Base-by-base conservation (phyloP, 2,797 vertebrate species). In the Sebastes alutus region DNA sequence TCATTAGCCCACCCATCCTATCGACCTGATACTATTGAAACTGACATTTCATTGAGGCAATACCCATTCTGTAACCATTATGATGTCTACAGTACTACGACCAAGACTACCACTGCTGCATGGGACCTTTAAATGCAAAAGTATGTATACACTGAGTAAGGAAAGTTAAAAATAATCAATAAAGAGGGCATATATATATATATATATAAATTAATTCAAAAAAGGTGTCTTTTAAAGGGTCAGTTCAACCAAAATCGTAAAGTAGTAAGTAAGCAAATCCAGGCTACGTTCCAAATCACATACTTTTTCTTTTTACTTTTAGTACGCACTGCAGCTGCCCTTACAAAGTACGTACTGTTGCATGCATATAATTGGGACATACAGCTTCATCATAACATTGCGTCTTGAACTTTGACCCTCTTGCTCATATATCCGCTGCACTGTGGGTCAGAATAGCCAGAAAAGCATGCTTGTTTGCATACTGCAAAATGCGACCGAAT, bases 1-100 rank as follows among this genome's bases (percentile, higher is more conserved):
- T 81, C 56, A 80, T 79, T 54, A 69, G 20, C 29, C 46, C 20
- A 52, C 22, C 23, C 23, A 23, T 72, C 22, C 38, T 33, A 49
- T 78, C 1, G 29, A 69, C 35, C 72, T 11, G 3, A 30, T 7
- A 12, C 13, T 10, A 69, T 10, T 68, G 33, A 58, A 80, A 65
- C 25, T 35, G 30, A 56, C 59, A 33, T 54, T 62, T 52, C 23
- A 22, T 27, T 9, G 1, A 58, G 16, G 33, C 27, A 68, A 55
- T 54, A 56, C 52, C 38, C 46, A 49, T 52, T 64, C 58, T 58
- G 29, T 9, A 32, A 38, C 35, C 54, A 22, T 25, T 10, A 32
- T 18, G 33, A 32, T 0, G 5, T 35, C 11, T 30, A 20, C 25
- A 29, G 56, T 29, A 59, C 22, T 25, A 20, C 2, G 2, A 25